phyloP scores from a whole-genome alignment of 2,888 invertebrate genomes.

The Craniophora ligustri region DNA sequence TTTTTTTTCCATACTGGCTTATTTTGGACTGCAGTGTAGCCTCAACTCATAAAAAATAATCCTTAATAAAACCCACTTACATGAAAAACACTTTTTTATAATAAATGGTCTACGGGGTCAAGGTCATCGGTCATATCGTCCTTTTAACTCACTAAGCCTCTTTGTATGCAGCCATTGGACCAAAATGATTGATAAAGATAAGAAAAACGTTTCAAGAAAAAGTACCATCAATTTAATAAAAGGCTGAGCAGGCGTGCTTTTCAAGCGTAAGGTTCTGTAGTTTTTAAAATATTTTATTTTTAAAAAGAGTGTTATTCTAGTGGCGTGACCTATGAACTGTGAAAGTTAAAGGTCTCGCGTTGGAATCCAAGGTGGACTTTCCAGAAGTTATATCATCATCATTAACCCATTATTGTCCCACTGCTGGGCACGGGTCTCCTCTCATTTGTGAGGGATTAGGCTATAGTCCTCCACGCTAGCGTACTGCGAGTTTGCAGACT shows the following conservation, averaged over 20 bases:
- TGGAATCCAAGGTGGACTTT: too few relatives aligned
- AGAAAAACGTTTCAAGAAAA: slow-evolving; percentile 51
- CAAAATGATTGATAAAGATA: slow-evolving; percentile 72
- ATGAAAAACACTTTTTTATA: slow-evolving; percentile 47
- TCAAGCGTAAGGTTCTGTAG: slow-evolving; percentile 1
- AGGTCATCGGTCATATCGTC: slow-evolving; percentile 29
- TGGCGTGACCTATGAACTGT: too few relatives aligned
- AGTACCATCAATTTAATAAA: slow-evolving; percentile 60
- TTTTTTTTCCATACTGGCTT: too few relatives aligned
- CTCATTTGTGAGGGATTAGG: too few relatives aligned
- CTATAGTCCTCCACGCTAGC: too few relatives aligned
- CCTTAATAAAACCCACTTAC: slow-evolving; percentile 41
- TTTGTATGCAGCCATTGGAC: slow-evolving; percentile 63
- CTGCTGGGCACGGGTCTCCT: too few relatives aligned
- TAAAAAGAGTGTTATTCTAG: too few relatives aligned
- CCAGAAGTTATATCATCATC: too few relatives aligned
- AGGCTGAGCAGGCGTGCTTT: slow-evolving; percentile 5
- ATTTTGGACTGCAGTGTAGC: too few relatives aligned
- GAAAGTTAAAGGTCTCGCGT: too few relatives aligned
- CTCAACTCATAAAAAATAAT: slow-evolving; percentile 16
- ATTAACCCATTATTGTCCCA: too few relatives aligned
- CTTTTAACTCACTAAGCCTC: slow-evolving; percentile 43
- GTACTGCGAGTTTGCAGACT: too few relatives aligned
- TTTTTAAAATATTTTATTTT: background rate
- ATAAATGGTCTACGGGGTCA: slow-evolving; percentile 41